These are phyloP conservation scores for Apis laboriosa DNA, from an alignment of 1,140 invertebrate species.

Conservation along the genomic window DNA sequence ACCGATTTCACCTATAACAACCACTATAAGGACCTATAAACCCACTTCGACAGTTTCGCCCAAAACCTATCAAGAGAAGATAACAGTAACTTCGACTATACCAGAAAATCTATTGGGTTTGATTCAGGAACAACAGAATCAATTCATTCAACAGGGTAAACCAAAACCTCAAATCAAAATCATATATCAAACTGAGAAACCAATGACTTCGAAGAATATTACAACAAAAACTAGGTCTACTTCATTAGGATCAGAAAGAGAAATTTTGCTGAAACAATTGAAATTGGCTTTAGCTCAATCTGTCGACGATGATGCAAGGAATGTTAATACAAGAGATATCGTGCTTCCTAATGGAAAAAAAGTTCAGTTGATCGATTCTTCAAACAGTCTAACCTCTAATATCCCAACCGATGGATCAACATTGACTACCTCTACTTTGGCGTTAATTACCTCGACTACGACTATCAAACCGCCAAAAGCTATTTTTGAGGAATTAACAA, in stretches of 20 bases:
- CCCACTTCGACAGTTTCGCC: neutral
- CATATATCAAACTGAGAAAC: constrained; percentile 76
- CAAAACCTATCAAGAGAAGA: constrained; percentile 20
- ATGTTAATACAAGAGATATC: constrained; percentile 87
- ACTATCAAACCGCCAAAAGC: constrained; percentile 81
- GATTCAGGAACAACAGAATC: constrained; percentile 72
- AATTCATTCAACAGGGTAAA: constrained; percentile 65
- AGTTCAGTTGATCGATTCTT: constrained; percentile 84
- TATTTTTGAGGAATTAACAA: constrained; percentile 88
- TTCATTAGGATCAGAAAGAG: constrained; percentile 67
- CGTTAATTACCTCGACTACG: constrained; percentile 75
- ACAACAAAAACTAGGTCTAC: constrained; percentile 40
- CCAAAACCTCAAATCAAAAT: constrained; percentile 75
- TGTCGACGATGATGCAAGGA: constrained; percentile 82
- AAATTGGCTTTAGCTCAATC: constrained; percentile 87
- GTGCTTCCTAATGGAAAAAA: constrained; percentile 88
- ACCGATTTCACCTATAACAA: constrained; percentile 55
- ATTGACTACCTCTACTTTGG: constrained; percentile 41
- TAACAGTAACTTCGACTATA: constrained; percentile 60
- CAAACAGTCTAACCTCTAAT: constrained; percentile 67
- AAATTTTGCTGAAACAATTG: constrained; percentile 86
- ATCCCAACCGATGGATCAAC: constrained; percentile 52
- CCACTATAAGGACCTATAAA: constrained; percentile 33
- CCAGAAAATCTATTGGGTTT: constrained; percentile 73
- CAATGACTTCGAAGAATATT: constrained; percentile 34